Evolutionary conservation across 2,888 invertebrate genomes (phyloP), one percentile per base, ranked within the genome.

Genomic region (Spodoptera picta): DNA sequence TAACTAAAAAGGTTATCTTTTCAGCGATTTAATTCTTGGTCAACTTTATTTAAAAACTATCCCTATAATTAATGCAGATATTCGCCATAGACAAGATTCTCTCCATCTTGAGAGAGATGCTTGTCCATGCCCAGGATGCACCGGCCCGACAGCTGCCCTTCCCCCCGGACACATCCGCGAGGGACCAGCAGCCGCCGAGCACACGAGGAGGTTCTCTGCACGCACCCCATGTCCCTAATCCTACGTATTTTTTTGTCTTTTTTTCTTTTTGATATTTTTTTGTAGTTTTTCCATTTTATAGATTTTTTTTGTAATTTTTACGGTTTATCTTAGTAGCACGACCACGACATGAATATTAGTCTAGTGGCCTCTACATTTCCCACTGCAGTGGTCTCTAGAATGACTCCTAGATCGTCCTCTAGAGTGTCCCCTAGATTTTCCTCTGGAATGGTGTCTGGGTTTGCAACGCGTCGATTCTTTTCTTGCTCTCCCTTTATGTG

Each of bases 381-480:
- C 27, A 9, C 36, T 36, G 7, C 9, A 36, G 36, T 36, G 36
- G 36, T 9, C 36, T 27, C 31, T 65, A 6, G 52, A 36, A 9
- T 43, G 11, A 0, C 51, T 24, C 14, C 74, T 66, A 0, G 43
- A 53, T 27, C 19, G 41, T 0, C 31, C 43, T 51, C 68, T 69
- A 5, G 78, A 73, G 5, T 46, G 53, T 0, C 12, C 48, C 4
- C 53, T 68, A 4, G 53, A 60, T 54, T 4, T 53, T 7, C 60
- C 60, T 31, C 64, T 60, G 0, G 71, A 74, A 4, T 47, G 59
- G 0, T 64, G 60, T 27, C 67, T 68, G 19, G 19, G 19, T 19
- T 19, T 19, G 0, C 72, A 80, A 14, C 44, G 54, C 19, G 72
- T 57, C 1, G 69, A 64, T 2, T n/a, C 50, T 3, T 43, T 61